Percentiles rank a stretch among this genome's conserved stretches.
These are phyloP conservation scores for Zaprionus nigranus DNA, from an alignment of 1,140 invertebrate species.

Conservation along the genomic window DNA sequence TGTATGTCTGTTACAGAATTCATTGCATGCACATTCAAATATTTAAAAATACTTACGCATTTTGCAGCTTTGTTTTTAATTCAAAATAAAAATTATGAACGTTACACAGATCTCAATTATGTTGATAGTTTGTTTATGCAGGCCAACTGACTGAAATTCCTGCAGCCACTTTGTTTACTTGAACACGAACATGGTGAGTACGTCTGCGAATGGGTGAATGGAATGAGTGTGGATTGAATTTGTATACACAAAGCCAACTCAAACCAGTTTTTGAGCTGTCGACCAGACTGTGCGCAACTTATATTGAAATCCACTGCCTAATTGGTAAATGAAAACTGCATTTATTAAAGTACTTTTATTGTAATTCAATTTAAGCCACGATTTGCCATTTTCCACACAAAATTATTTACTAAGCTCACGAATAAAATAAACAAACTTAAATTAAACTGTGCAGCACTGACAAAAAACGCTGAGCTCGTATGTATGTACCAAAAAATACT, in stretches of 20 bases:
- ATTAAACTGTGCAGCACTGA: constrained; percentile 39
- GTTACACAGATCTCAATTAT: neutral
- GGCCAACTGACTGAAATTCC: constrained; percentile 3
- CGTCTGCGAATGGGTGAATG: constrained; percentile 14
- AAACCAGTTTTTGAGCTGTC: constrained; percentile 45
- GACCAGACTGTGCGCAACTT: constrained; percentile 32
- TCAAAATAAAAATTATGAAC: constrained; percentile 6
- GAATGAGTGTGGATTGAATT: constrained; percentile 35
- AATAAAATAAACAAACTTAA: constrained; percentile 45
- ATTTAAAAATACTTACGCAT: constrained; percentile 39
- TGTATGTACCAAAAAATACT: constrained; percentile 37
- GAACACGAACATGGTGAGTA: constrained; percentile 22
- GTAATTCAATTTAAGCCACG: constrained; percentile 5
- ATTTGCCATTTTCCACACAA: constrained; percentile 1
- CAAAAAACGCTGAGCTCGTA: constrained; percentile 36
- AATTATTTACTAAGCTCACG: constrained; percentile 13
- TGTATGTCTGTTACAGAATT: neutral
- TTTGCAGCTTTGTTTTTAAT: constrained; percentile 17
- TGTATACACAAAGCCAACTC: constrained; percentile 36
- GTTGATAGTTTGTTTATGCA: neutral
- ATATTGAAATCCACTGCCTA: constrained; percentile 12
- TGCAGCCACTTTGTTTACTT: constrained; percentile 38
- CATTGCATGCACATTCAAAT: neutral
- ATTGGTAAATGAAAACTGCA: constrained; percentile 10
- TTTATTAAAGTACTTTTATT: neutral